A percentile compares a stretch with the other conserved stretches of the same genome.
Conservation (phyloP, 92 coral and sea anemone species). For the Metridium senile region DNA sequence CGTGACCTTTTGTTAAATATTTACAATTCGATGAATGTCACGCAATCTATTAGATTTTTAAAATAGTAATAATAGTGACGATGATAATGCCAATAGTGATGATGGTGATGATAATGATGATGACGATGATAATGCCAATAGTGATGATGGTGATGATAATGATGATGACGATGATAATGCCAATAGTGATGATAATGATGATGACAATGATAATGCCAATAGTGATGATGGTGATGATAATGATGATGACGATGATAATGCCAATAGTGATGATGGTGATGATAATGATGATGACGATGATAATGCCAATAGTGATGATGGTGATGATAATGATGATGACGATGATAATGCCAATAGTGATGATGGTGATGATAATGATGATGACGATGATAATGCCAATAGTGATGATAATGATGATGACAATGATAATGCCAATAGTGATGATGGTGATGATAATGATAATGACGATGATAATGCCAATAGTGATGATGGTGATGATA, state of each 20-base stretch:
- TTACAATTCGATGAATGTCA: background rate
- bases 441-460: too few relatives aligned
- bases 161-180: background rate
- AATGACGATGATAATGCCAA: too few relatives aligned
- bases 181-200: background rate
- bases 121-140: background rate
- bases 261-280: background rate
- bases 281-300: background rate
- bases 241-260: background rate
- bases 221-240: background rate
- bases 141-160: background rate
- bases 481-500: background rate
- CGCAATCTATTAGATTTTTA: background rate
- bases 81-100: background rate
- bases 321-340: background rate
- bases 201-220: background rate
- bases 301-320: background rate
- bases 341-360: background rate
- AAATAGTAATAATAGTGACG: background rate
- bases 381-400: too few relatives aligned
- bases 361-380: too few relatives aligned
- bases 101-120: background rate
- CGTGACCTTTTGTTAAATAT: background rate
- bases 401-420: too few relatives aligned
- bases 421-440: too few relatives aligned